A percentile compares a stretch with the other conserved stretches of the same genome.
phyloP scores from a whole-genome alignment of 2,888 invertebrate species.

The Tipula lateralis region DNA sequence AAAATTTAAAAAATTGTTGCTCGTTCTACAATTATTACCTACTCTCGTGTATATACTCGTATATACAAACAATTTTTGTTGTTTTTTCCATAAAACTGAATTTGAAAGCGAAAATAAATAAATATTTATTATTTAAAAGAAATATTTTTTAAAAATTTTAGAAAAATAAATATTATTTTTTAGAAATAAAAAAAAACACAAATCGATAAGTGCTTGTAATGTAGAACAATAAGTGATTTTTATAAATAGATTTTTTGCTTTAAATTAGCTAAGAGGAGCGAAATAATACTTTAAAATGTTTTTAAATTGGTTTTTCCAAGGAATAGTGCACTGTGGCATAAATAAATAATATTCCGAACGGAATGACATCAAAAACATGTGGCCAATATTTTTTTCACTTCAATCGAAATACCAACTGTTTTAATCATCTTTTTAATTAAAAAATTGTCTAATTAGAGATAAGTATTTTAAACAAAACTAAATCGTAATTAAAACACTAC shows the following conservation, averaged over 20 bases:
- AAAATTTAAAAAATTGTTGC: neutral
- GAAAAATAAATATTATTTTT: neutral
- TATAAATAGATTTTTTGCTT: neutral
- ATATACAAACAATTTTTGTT: neutral
- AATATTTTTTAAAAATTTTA: neutral
- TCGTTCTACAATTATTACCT: neutral
- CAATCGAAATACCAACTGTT: too few species aligned
- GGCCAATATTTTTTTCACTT: too few species aligned
- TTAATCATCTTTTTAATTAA: too few species aligned
- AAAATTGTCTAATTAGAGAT: too few species aligned
- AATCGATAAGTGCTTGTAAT: neutral
- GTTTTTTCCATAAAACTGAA: neutral
- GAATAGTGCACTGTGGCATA: neutral
- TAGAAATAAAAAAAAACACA: too few species aligned
- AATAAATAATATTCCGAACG: too few species aligned
- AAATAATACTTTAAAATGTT: neutral
- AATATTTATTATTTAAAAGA: neutral
- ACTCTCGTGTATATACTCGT: too few species aligned
- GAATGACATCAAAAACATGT: too few species aligned
- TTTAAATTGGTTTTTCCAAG: neutral
- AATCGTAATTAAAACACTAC: too few species aligned
- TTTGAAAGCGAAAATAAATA: neutral
- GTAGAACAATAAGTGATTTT: neutral
- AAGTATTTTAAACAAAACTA: too few species aligned
- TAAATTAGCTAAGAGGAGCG: neutral